Base-by-base conservation (phyloP, 2,113 vertebrate genomes). In the Xiphophorus hellerii region DNA sequence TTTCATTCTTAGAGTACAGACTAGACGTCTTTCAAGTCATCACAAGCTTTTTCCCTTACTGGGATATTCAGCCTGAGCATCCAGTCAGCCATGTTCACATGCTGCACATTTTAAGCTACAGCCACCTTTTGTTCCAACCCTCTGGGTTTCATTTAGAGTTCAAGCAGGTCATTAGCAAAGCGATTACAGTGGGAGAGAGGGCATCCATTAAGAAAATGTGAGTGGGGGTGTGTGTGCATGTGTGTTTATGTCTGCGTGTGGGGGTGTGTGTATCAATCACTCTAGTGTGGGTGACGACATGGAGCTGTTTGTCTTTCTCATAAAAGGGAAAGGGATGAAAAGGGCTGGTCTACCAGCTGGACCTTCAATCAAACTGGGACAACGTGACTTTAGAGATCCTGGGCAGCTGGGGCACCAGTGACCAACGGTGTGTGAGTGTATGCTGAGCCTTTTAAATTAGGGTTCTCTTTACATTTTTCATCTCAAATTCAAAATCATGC, bases 281-380 rank as follows among this genome's bases (percentile, higher is more conserved):
- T 81, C 48, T 63, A 81, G 87, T 80, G 89, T 90, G 80, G 77
- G 87, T 88, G 87, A 89, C 60, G 81, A 91, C 83, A 87, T 87
- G 78, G 86, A 85, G 84, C 86, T 93, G 92, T 93, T 93, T 92
- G 90, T 93, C 86, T 93, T 93, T 89, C 90, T 89, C 91, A 89
- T 94, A 90, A 94, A 94, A 92, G 89, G 79, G 88, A 90, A 73
- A 84, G 75, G 85, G 92, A 92, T 94, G 86, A 94, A 93, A 94
- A 92, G 91, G 81, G 78, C 84, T 76, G 76, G 69, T 80, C 85
- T 79, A 86, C 87, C 93, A 93, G 92, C 93, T 93, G 93, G 90
- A 92, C 89, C 92, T 90, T 92, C 89, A 90, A 82, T 93, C 90
- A 89, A 80, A 80, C 88, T 83, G 86, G 84, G 85, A 92, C 90